Evolutionary conservation across 2,888 invertebrate species (phyloP), one percentile per base, ranked within the genome.

Genomic region (Abrostola triplasia): DNA sequence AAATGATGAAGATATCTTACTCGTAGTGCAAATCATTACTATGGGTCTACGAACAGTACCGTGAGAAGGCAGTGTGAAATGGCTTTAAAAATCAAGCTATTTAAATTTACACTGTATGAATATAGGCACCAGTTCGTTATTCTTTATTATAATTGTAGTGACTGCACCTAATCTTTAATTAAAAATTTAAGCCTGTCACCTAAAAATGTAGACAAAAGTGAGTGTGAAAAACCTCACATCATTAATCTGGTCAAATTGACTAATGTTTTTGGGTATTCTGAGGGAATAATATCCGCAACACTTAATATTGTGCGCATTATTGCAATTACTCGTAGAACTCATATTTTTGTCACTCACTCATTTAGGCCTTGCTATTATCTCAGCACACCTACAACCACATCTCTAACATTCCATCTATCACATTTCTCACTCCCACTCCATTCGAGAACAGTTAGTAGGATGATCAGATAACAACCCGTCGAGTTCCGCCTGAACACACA

Each of bases 401-500:
- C 36, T 53, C 24, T 24, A 24, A 24, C 1, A 24, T 4, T 24
- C 24, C 24, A 24, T 24, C 4, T 24, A 24, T 24, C 24, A 24
- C 24, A 24, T 2, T 24, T 24, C 24, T 24, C 24, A 24, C 24
- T 24, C 1, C 4, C 66, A 4, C 57, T 52, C 12, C 10, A 58
- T 65, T 77, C 75, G 56, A 74, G 61, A 76, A 72, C 60, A 52
- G 51, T 35, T 71, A 75, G 81, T 81, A 79, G 40, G 53, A 67
- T 49, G 36, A 59, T 55, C 61, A 62, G 66, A 72, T 79, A 81
- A 76, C 83, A 81, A 77, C 76, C 74, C 73, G 65, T 70, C 64
- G 75, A 77, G 72, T 81, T 69, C 69, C 81, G 76, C 84, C 70
- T 83, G 84, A 86, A 63, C 75, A 76, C 80, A 75, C 82, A 60